Evolutionary conservation across 2,113 vertebrate species (phyloP).

Genomic region (Chaetura pelagica): DNA sequence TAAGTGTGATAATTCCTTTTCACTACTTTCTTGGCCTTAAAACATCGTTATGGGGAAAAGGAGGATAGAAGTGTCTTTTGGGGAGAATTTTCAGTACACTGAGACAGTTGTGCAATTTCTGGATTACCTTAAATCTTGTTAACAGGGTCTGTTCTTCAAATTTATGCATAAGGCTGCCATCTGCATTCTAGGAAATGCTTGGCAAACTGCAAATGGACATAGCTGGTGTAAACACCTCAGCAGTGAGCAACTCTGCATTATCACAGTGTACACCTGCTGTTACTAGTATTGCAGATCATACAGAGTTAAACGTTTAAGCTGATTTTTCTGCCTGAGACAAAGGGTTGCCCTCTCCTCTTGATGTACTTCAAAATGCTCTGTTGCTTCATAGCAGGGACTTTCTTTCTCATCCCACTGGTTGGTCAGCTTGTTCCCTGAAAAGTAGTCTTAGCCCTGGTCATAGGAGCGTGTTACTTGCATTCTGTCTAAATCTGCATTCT

Average conservation of each 20-base stretch:
- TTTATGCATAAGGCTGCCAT: not conserved
- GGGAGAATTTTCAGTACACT: not conserved
- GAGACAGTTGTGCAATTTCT: not conserved
- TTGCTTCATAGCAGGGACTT: not conserved
- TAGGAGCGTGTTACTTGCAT: not conserved
- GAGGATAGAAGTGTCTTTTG: not conserved
- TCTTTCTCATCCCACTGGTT: not conserved
- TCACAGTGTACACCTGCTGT: not conserved
- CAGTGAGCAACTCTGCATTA: not conserved
- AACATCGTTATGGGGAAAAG: not conserved
- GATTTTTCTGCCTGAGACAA: not conserved
- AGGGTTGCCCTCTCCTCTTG: not conserved
- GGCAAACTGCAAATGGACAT: not conserved
- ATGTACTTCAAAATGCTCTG: not conserved
- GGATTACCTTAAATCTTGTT: not conserved
- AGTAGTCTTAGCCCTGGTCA: not conserved
- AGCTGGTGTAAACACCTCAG: not conserved
- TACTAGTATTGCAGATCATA: not conserved
- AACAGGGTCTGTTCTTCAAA: not conserved
- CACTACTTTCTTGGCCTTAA: not conserved
- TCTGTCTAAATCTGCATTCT: not conserved
- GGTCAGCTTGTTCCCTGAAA: not conserved
- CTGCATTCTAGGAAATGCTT: not conserved
- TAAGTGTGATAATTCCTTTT: conserved; percentile 42
- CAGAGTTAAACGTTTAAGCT: not conserved